Percentiles rank a stretch among this genome's conserved stretches.
Evolutionary conservation across 2,113 vertebrate genomes (phyloP).

Genomic region (Dinomys branickii): DNA sequence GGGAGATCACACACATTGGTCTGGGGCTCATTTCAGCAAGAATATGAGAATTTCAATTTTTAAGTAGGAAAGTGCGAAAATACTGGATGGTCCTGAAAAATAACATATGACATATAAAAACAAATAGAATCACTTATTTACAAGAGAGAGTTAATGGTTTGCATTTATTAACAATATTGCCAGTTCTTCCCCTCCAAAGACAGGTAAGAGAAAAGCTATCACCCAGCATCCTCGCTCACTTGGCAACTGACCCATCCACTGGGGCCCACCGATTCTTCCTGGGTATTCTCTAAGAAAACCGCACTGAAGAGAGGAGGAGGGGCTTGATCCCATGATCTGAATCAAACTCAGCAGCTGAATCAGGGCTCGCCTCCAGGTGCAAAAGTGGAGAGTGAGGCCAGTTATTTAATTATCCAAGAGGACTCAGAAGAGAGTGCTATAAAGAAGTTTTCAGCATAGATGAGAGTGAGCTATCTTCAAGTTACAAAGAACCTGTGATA

Average conservation of each 20-base stretch:
- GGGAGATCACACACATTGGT: no score
- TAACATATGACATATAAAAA: neutral
- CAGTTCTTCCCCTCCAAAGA: neutral
- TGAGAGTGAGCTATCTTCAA: constrained; percentile 2
- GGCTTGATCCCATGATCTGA: neutral
- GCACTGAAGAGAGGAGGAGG: neutral
- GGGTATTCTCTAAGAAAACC: neutral
- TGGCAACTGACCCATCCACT: neutral
- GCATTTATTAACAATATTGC: neutral
- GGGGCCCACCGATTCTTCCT: neutral
- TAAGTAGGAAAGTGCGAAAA: neutral
- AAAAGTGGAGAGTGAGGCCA: neutral
- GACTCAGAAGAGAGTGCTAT: neutral
- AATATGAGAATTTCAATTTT: neutral
- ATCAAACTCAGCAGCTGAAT: neutral
- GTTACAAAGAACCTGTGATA: neutral
- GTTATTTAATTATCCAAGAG: neutral
- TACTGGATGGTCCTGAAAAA: neutral
- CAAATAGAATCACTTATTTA: constrained; percentile 27
- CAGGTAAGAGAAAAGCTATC: neutral
- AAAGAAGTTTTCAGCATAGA: constrained; percentile 42
- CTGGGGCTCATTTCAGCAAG: neutral
- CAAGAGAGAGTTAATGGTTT: neutral
- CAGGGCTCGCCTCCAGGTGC: neutral
- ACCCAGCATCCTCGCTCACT: constrained; percentile 19